Evolutionary conservation across 2,113 vertebrate species (phyloP).

Genomic region (Sprattus sprattus): DNA sequence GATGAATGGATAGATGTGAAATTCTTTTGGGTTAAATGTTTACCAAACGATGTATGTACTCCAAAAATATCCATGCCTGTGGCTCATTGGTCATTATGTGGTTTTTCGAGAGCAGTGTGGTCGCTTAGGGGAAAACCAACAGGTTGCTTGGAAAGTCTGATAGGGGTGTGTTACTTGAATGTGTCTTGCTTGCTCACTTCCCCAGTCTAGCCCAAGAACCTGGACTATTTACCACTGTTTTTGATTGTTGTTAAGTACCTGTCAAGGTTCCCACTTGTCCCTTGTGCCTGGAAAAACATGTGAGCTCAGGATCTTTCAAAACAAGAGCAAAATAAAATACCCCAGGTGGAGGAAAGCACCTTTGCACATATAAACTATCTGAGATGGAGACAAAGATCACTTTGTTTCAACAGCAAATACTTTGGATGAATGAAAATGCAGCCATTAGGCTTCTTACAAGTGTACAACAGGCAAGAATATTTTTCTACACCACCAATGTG

Average conservation of each 20-base stretch:
- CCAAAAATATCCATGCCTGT: neutral
- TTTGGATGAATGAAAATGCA: neutral
- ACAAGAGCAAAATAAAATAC: constrained; percentile 41
- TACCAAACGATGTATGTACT: neutral
- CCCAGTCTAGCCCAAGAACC: constrained; percentile 55
- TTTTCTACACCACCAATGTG: no score
- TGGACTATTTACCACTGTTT: constrained; percentile 63
- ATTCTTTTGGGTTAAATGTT: neutral
- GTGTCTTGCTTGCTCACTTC: constrained; percentile 49
- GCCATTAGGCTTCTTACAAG: neutral
- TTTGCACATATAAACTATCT: constrained; percentile 48
- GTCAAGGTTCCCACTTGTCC: constrained; percentile 59
- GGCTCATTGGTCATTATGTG: neutral
- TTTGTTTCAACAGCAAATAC: constrained; percentile 35
- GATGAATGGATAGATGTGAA: neutral
- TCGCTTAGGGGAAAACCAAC: constrained; percentile 8
- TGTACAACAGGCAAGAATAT: no score
- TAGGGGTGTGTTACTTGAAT: constrained; percentile 49
- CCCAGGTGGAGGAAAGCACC: constrained; percentile 50
- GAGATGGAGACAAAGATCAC: constrained; percentile 42
- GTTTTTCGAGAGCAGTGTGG: neutral
- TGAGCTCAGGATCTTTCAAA: constrained; percentile 64
- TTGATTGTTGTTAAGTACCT: constrained; percentile 70
- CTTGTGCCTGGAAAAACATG: constrained; percentile 63
- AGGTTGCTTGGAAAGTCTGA: constrained; percentile 64